Percentiles rank a stretch among this genome's conserved stretches.
These are phyloP conservation scores for Ptychoptera albimana DNA, from an alignment of 2,888 invertebrate species.

Conservation along the genomic window DNA sequence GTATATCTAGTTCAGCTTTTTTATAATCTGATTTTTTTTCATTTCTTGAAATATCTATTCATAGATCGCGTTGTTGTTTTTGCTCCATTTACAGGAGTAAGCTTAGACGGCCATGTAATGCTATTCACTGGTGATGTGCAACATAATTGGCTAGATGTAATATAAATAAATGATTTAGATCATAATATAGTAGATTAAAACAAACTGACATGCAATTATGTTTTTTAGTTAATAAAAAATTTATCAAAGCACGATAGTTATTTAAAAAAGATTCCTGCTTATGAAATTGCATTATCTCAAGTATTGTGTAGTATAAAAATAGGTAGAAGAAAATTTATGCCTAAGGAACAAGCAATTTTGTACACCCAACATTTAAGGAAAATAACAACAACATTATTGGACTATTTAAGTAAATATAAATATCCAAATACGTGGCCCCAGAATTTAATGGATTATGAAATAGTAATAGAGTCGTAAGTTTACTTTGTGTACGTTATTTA, in stretches of 20 bases:
- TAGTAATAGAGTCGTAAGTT: constrained; percentile 78
- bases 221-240: constrained; percentile 62
- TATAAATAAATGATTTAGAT: neutral
- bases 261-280: constrained; percentile 58
- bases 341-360: constrained; percentile 70
- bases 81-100: constrained; percentile 81
- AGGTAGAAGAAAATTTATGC: constrained; percentile 79
- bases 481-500: neutral
- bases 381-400: constrained; percentile 70
- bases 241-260: constrained; percentile 58
- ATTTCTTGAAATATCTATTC: too few relatives aligned
- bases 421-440: constrained; percentile 60
- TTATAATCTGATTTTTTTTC: neutral
- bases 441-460: constrained; percentile 55
- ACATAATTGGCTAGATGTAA: constrained; percentile 80
- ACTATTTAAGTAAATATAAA: constrained; percentile 46
- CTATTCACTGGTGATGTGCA: constrained; percentile 86
- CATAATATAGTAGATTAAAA: neutral
- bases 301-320: constrained; percentile 72
- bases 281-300: constrained; percentile 70
- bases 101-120: constrained; percentile 77
- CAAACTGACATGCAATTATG: neutral
- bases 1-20: constrained; percentile 19
- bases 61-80: constrained; percentile 65
- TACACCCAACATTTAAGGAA: constrained; percentile 74